phyloP scores from a whole-genome alignment of 2,797 vertebrate genomes.

The Chaetodon trifasciatus region DNA sequence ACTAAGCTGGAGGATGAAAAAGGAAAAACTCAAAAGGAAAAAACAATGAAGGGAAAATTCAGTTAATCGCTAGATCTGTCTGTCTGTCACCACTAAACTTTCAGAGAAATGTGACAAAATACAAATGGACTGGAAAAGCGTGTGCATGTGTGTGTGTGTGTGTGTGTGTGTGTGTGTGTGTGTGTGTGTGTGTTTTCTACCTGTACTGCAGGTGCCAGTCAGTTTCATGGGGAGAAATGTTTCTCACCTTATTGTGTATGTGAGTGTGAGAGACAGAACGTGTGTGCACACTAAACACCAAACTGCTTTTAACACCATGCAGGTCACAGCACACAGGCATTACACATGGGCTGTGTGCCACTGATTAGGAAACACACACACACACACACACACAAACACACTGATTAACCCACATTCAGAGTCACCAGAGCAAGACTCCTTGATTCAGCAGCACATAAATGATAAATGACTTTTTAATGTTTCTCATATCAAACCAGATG shows the following conservation, averaged over 20 bases:
- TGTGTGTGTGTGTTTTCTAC: constrained; percentile 20
- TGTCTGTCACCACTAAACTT: constrained; percentile 27
- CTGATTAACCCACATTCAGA: constrained; percentile 28
- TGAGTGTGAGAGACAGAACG: background rate
- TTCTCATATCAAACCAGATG: constrained; percentile 31
- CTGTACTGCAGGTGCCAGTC: constrained; percentile 51
- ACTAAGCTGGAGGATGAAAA: background rate
- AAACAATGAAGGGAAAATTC: background rate
- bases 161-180: too few species aligned
- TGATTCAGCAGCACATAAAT: constrained; percentile 38
- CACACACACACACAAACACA: constrained; percentile 4
- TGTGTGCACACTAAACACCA: constrained; percentile 42
- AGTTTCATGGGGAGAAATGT: constrained; percentile 13
- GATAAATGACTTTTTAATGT: constrained; percentile 41
- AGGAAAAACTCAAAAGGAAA: background rate
- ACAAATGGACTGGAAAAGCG: constrained; percentile 52
- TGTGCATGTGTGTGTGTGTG: too few species aligned
- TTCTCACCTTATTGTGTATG: constrained; percentile 39
- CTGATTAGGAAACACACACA: constrained; percentile 12
- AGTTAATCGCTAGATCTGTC: background rate
- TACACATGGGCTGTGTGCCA: constrained; percentile 22
- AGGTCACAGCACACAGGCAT: constrained; percentile 31
- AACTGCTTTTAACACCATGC: constrained; percentile 69
- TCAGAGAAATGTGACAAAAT: constrained; percentile 49
- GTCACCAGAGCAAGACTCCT: constrained; percentile 42